Conservation (phyloP, 2,797 vertebrate genomes). For the Micrastur ruficollis region DNA sequence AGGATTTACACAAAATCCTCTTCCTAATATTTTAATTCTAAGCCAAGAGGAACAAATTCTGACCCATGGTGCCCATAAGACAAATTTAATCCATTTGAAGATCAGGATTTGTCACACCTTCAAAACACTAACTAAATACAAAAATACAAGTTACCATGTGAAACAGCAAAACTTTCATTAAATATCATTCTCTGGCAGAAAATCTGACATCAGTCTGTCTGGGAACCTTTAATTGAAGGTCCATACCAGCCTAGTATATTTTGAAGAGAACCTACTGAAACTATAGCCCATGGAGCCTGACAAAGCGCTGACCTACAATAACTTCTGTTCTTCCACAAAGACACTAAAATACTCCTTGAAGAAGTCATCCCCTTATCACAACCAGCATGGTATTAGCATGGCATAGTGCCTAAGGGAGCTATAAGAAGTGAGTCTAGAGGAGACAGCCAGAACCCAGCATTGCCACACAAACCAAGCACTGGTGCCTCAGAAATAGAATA, state of each 20-base stretch:
- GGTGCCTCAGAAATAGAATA: not conserved
- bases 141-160: not conserved
- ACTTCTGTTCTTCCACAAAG: not conserved
- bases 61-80: not conserved
- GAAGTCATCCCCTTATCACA: not conserved
- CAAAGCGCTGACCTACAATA: not conserved
- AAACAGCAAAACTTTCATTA: not conserved
- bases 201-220: not conserved
- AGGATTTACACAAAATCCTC: not conserved
- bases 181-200: not conserved
- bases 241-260: not conserved
- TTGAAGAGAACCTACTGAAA: not conserved
- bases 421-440: not conserved
- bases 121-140: not conserved
- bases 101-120: not conserved
- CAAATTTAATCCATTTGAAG: not conserved
- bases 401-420: not conserved
- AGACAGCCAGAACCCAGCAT: not conserved
- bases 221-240: not conserved
- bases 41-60: not conserved
- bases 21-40: not conserved
- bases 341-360: not conserved
- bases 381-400: not conserved
- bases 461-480: not conserved
- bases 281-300: not conserved